These are phyloP conservation scores for Scomberomorus guttatus DNA, from an alignment of 2,797 vertebrate genomes.

Conservation along the genomic window DNA sequence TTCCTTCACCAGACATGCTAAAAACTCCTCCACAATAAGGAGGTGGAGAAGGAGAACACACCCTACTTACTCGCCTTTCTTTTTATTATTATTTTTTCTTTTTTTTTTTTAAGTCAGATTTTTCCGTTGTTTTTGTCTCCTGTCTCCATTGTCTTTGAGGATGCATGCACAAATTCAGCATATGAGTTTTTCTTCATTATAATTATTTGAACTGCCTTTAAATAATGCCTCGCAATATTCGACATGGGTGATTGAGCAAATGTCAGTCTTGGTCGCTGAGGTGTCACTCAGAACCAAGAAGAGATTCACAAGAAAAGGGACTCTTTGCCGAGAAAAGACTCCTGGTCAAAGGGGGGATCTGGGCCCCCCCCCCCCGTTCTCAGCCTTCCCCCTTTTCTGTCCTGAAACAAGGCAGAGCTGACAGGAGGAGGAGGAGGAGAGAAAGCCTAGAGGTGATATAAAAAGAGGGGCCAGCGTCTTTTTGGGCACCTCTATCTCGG, in stretches of 20 bases:
- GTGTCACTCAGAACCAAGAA: conserved; percentile 61
- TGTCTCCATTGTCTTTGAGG: conserved; percentile 71
- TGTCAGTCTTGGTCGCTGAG: conserved; percentile 72
- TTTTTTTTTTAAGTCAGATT: conserved; percentile 41
- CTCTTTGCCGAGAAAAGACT: conserved; percentile 58
- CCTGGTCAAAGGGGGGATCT: conserved; percentile 49
- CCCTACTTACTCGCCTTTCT: conserved; percentile 33
- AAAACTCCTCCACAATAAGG: conserved; percentile 50
- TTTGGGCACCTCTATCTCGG: conserved; percentile 63
- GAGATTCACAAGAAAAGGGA: conserved; percentile 53
- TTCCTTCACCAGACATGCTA: conserved; percentile 72
- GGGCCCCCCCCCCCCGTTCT: conserved; percentile 46
- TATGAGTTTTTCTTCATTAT: conserved; percentile 71
- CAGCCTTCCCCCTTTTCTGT: conserved; percentile 63
- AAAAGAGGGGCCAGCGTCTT: conserved; percentile 69
- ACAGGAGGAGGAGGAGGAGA: conserved; percentile 66
- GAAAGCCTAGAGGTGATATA: conserved; percentile 68
- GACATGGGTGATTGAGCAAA: conserved; percentile 65
- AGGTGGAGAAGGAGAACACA: conserved; percentile 55
- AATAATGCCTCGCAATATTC: conserved; percentile 75
- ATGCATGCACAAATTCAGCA: conserved; percentile 86
- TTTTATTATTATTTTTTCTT: conserved; percentile 26
- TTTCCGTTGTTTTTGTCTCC: conserved; percentile 51
- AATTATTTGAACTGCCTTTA: conserved; percentile 72
- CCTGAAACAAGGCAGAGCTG: conserved; percentile 73